Evolutionary conservation across 2,888 invertebrate species (phyloP).

Genomic region (Spodoptera exigua): DNA sequence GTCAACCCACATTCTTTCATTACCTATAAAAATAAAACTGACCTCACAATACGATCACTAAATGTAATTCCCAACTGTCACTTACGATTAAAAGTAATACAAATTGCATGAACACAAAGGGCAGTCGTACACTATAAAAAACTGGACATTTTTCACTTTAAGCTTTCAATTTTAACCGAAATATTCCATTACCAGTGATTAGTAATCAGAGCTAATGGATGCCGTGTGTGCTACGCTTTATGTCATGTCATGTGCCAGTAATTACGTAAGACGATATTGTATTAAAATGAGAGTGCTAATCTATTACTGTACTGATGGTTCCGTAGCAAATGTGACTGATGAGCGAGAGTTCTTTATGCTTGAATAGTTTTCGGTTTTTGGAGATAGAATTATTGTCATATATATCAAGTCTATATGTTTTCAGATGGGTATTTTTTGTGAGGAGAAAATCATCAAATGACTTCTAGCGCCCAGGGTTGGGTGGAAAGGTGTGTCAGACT

Average conservation of each 20-base stretch:
- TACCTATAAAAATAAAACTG: not conserved
- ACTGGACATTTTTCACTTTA: conserved; percentile 27
- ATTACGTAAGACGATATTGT: conserved; percentile 55
- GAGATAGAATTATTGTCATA: too few species aligned
- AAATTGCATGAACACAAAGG: conserved; percentile 22
- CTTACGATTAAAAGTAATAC: conserved; percentile 21
- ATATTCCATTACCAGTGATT: conserved; percentile 73
- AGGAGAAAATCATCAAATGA: too few species aligned
- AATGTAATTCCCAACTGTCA: conserved; percentile 9
- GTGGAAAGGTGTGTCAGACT: too few species aligned
- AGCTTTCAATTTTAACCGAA: conserved; percentile 50
- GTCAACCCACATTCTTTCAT: conserved; percentile 8
- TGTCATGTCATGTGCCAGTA: conserved; percentile 64
- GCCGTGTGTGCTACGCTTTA: conserved; percentile 60
- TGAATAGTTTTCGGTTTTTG: too few species aligned
- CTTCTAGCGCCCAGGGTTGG: too few species aligned
- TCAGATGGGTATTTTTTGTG: too few species aligned
- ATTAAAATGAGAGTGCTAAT: conserved; percentile 39
- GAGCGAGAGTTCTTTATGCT: too few species aligned
- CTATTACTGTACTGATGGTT: conserved; percentile 11
- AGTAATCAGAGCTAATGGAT: conserved; percentile 76
- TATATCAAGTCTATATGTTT: too few species aligned
- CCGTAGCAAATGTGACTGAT: too few species aligned
- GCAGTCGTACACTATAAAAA: conserved; percentile 5
- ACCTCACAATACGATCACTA: not conserved